Evolutionary conservation across 2,797 vertebrate species (phyloP), one percentile per base, ranked within the genome.

Genomic region (Enteromius mattozi): DNA sequence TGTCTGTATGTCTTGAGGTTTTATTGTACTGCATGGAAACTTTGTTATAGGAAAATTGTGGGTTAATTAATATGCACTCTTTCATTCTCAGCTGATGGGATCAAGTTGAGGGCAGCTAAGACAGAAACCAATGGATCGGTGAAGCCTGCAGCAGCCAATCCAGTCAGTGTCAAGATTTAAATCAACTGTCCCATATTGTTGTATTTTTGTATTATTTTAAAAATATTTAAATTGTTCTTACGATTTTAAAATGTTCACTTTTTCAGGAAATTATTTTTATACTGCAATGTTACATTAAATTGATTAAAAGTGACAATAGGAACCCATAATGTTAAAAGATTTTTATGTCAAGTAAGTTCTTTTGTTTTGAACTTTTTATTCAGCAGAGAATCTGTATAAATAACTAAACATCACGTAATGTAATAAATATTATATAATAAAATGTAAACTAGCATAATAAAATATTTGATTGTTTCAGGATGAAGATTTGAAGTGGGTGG

Each of bases 401-500:
- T 42, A 42, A 42, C 42, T 10, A 9, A 10, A 10, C 10, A 3
- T 42, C 40, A 42, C 40, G 40, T 42, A 42, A 42, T 45, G 16
- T 72, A n/a, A 72, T 42, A 65, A 63, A n/a, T 75, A 2, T 13
- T 33, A 37, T 49, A 8, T 3, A 76, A 49, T 16, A 7, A 30
- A 63, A 78, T 9, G 65, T 17, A 24, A 45, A 13, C 12, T 61
- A 61, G 14, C 16, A 72, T 37, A 21, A 8, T 21, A 47, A 27
- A 35, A 9, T 14, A 5, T 24, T 89, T 33, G 86, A 83, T 71
- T 70, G 87, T 24, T 85, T 47, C 86, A 96, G 96, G 96, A 96
- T 90, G 95, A 96, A 78, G 94, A 96, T 89, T 90, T 96, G 89
- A 96, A 95, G 87, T 96, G 96, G 96, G 95, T 96, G 85, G 95